Base-by-base conservation (phyloP, 2,797 vertebrate species). In the Pempheris klunzingeri region DNA sequence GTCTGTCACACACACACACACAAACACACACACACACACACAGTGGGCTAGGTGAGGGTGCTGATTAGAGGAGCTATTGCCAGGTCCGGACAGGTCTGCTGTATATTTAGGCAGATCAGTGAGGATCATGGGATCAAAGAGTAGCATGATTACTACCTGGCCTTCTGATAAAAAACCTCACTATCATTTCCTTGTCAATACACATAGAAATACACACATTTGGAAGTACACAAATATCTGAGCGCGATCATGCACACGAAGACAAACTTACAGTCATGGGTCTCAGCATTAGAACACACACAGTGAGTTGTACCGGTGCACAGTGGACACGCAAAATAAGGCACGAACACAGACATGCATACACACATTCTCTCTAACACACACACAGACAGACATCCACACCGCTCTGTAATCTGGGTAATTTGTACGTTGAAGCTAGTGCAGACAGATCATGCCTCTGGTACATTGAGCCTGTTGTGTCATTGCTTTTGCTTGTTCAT, bases 81-180 rank as follows among this genome's bases (percentile, higher is more conserved):
- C 91, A 91, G 64, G 81, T 82, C 83, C 90, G 91, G 90, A 93
- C 93, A 93, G 86, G 87, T 92, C 90, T 91, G 84, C 87, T 87
- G 92, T 89, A 89, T 93, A 95, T 94, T 94, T 94, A 92, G 75
- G 92, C 89, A 90, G 88, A 89, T 87, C 92, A 92, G 88, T 86
- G 72, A 77, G 83, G 90, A 93, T 93, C 71, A 90, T 71, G 80
- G 92, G 93, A 95, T 95, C 94, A 97, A 96, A 96, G 92, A 90
- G 76, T 63, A 88, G 92, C 92, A 83, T 92, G 90, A 94, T 93
- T 95, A 91, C 83, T 92, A 95, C 94, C 90, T 95, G 85, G 74
- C 78, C 84, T 80, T 91, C 88, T 90, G 88, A 88, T 96, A 93
- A 95, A 91, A 87, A 86, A 65, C 14, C 91, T 95, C 93, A 94